phyloP scores from a whole-genome alignment of 2,797 vertebrate species.

The Ceryle rudis region DNA sequence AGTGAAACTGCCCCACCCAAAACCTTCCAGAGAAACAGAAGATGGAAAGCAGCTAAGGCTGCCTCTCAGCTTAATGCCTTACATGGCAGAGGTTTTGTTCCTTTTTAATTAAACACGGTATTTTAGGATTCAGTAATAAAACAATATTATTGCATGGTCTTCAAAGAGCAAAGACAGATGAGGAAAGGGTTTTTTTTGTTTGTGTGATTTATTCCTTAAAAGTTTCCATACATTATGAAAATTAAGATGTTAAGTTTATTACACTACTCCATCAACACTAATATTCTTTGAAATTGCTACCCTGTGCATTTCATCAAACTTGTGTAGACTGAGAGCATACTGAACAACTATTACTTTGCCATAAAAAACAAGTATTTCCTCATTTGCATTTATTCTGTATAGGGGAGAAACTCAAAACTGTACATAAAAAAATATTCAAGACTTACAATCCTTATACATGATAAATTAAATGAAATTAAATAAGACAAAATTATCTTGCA shows the following conservation, averaged over 20 bases:
- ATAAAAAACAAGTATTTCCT: neutral
- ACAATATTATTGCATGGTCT: neutral
- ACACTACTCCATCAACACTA: neutral
- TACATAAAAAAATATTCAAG: neutral
- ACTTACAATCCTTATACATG: neutral
- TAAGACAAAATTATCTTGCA: neutral
- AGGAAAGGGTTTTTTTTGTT: neutral
- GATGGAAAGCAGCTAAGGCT: neutral
- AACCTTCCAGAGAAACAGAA: neutral
- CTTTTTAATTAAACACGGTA: neutral
- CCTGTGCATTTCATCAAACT: neutral
- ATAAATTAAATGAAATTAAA: constrained; percentile 1
- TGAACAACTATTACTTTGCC: neutral
- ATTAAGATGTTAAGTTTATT: neutral
- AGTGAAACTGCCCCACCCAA: constrained; percentile 53
- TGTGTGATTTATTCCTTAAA: neutral
- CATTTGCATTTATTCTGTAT: neutral
- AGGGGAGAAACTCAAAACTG: neutral
- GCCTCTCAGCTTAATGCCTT: neutral
- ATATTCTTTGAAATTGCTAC: neutral
- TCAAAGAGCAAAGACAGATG: neutral
- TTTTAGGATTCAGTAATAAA: neutral
- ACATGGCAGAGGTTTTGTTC: neutral
- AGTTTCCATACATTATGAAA: constrained; percentile 4
- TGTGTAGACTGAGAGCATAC: neutral